Base-by-base conservation (phyloP, 2,888 invertebrate species). In the Pollenia amentaria region DNA sequence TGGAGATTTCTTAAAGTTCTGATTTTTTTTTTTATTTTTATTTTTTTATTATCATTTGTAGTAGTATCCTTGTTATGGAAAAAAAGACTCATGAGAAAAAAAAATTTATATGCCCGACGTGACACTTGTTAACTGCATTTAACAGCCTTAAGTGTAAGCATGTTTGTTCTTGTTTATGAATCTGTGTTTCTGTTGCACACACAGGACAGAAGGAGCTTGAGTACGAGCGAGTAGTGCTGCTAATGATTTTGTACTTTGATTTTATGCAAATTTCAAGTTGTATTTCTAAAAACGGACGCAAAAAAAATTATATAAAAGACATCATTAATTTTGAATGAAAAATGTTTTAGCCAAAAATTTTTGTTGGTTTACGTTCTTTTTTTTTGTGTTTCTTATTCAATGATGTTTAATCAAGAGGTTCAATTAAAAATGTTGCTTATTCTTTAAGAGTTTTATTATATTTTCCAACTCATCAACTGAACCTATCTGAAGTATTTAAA, bases 51-150 rank as follows among this genome's bases (percentile, higher is more conserved):
- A 73, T 82, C 62, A 69, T 82, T 73, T 75, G 60, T 48, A 57
- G 78, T 65, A 65, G 75, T 72, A 80, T 84, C 80, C 80, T 87
- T 87, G 88, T 89, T 89, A 87, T 86, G 88, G 89, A 53, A 76
- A 16, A 57, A 44, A 76, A 78, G 29, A 62, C 53, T 62, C 46
- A 73, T 14, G 18, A 51, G 8, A 69, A 48, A 9, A 46, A n/a
- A 21, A 89, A 91, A 91, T 90, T 91, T 92, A 91, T 91, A 90
- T 89, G 89, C 88, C 87, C 89, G 90, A 91, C 91, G 92, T 91
- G 92, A 92, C 92, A 92, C 91, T 92, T 92, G 91, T 90, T 91
- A 90, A 89, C 91, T 87, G 70, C 87, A 85, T 87, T 87, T 87
- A 87, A 87, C 84, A 60, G 87, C 77, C 84, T 84, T 80, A 84